Base-by-base conservation (phyloP, 2,113 vertebrate species). In the Edolisoma coerulescens region DNA sequence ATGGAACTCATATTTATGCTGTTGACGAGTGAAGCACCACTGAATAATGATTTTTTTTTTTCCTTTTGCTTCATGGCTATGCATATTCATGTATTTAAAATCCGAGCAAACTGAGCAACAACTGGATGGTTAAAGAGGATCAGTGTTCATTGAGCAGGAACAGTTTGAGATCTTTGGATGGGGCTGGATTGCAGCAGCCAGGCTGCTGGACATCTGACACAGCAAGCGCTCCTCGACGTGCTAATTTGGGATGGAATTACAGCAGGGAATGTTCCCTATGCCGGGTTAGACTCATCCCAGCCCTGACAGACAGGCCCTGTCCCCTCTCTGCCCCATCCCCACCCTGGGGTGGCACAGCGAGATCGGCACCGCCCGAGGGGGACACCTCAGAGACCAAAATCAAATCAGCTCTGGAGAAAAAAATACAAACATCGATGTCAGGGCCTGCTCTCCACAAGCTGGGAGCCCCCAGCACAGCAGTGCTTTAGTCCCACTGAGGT, bases 351-450 rank as follows among this genome's bases (percentile, higher is more conserved):
- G 52, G 24, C 35, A 32, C 52, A 35, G 60, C 1, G 0, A 42
- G 35, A 42, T 8, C 16, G 10, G 35, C 30, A 32, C 13, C 0
- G 0, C 44, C 30, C 26, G 5, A 60, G 23, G 10, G 21, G 4
- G 2, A 59, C 17, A 21, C 6, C 6, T 37, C 16, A 13, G 28
- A 74, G 49, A 60, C 17, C 30, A 50, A 90, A 71, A 37, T 26
- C 52, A 35, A 67, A 52, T 5, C 11, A 52, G 27, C 18, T 50
- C 11, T 9, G 15, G 60, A 65, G 24, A 20, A 45, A 37, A 59
- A 75, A 69, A 53, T 9, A 7, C 0, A 63, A 71, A 22, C 17
- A 50, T 17, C 32, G 4, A 3, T 65, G 47, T 20, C 41, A 68
- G 42, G 33, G 32, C 13, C 60, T 32, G 23, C 49, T 74, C 47